Evolutionary conservation across 1,140 invertebrate genomes (phyloP), one percentile per base, ranked within the genome.

Genomic region (Vanessa atalanta): DNA sequence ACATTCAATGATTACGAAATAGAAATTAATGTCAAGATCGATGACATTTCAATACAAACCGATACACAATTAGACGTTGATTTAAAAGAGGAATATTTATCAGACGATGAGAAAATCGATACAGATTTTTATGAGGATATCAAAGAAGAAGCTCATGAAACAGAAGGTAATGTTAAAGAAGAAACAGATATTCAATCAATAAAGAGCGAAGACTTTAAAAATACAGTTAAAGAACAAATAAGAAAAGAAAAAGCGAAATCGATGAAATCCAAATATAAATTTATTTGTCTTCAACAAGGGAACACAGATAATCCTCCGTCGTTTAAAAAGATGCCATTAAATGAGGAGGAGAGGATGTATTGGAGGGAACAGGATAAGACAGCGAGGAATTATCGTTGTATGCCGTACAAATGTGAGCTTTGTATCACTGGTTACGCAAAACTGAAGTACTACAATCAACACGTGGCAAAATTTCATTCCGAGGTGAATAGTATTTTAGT

Each of bases 361-460:
- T 77, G 69, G 69, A n/a, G 60, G 23, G 75, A 75, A 9, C 43
- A 72, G 51, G 47, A 57, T 23, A 65, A 71, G 20, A 69, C 15
- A 1, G 55, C 60, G 6, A 68, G 55, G 16, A 72, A 70, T 26
- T 76, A 77, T 47, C 51, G 64, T 12, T 48, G 48, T 1, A 70
- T 65, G 55, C n/a, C 6, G 0, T 76, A 55, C 61, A 72, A 75
- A 68, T 79, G 78, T 43, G 72, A 79, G 14, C 48, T 57, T 0
- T 79, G 78, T 70, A 65, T 75, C 23, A 70, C 61, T 8, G 78
- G 72, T 9, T 72, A 72, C 61, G 15, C 51, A 5, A 72, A 64
- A 9, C 51, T 61, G 37, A n/a, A 70, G 15, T 15, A 47, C 15
- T 77, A 75, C 43, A 31, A 65, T 2, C 9, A 20, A 13, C 78